Conservation (phyloP, 2,888 invertebrate species). For the Kryphioiulus occultus region DNA sequence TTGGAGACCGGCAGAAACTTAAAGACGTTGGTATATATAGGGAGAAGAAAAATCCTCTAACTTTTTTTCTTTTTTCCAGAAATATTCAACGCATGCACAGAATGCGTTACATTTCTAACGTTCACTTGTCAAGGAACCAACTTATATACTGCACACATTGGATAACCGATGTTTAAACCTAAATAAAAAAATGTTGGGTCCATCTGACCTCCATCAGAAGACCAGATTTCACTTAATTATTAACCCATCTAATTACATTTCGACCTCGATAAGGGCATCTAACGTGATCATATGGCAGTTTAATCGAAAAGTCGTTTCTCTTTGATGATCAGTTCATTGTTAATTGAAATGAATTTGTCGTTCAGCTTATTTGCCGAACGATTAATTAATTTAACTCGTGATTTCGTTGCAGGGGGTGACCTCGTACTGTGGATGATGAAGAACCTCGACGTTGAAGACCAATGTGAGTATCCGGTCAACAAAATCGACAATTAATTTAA, state of each 20-base stretch:
- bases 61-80: background rate
- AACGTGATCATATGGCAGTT: background rate
- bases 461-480: constrained; percentile 65
- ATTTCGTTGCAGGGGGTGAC: constrained; percentile 75
- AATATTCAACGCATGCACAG: background rate
- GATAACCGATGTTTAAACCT: no score
- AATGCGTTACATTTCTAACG: background rate
- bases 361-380: background rate
- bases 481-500: background rate
- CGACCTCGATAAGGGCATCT: background rate
- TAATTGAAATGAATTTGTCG: background rate
- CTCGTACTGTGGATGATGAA: constrained; percentile 93
- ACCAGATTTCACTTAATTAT: no score
- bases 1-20: background rate
- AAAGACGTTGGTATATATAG: background rate
- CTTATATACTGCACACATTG: no score
- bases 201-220: no score
- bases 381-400: background rate
- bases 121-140: background rate
- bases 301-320: background rate
- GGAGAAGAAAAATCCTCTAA: background rate
- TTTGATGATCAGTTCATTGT: background rate
- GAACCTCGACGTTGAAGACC: constrained; percentile 90
- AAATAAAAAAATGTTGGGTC: no score
- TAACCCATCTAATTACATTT: background rate